A percentile compares a stretch with the other conserved stretches of the same genome.
These are phyloP conservation scores for Cecidostiba fungosa DNA, from an alignment of 2,888 invertebrate species.

Conservation along the genomic window DNA sequence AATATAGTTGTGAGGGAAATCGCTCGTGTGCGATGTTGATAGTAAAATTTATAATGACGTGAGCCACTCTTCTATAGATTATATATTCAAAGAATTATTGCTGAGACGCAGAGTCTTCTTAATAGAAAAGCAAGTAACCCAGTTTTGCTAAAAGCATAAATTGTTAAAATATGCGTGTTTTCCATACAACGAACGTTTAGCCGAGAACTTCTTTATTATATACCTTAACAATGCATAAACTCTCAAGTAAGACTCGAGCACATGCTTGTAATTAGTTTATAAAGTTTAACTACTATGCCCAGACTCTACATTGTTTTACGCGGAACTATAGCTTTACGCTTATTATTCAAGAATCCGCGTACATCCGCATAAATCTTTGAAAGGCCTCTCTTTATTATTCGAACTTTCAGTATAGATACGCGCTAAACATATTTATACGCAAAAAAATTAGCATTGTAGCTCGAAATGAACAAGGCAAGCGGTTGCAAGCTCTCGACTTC, in stretches of 20 bases:
- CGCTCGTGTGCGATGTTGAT: background rate
- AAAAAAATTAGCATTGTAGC: background rate
- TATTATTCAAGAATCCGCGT: background rate
- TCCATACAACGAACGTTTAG: background rate
- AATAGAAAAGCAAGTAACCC: background rate
- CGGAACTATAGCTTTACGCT: background rate
- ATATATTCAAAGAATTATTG: background rate
- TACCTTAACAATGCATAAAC: constrained; percentile 5
- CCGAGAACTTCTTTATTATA: background rate
- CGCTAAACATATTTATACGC: background rate
- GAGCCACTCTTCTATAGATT: too few relatives aligned
- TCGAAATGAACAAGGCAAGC: background rate
- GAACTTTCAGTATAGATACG: background rate
- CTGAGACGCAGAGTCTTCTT: background rate
- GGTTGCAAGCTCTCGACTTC: background rate
- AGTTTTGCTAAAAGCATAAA: background rate
- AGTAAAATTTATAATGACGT: too few relatives aligned
- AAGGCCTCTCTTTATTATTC: background rate
- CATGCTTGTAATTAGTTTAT: background rate
- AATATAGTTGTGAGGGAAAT: background rate
- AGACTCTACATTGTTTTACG: background rate
- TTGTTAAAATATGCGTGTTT: constrained; percentile 7
- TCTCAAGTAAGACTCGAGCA: background rate
- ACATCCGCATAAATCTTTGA: background rate
- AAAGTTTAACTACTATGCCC: background rate